These are phyloP conservation scores for Dendrophyllia cribrosa DNA, from an alignment of 64 coral and sea anemone species.

Conservation along the genomic window DNA sequence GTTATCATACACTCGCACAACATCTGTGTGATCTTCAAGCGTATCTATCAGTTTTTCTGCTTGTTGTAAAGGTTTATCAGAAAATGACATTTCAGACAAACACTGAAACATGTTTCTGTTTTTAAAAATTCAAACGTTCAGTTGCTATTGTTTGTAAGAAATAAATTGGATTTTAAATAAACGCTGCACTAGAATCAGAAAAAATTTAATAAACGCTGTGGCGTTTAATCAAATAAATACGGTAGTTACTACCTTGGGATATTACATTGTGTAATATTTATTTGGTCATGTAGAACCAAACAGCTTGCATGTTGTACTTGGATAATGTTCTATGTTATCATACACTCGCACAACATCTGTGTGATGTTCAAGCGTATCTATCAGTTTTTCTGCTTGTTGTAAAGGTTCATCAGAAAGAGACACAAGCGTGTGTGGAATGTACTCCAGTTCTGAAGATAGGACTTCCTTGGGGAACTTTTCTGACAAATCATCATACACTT, in stretches of 20 bases:
- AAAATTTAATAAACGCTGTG: too few relatives aligned
- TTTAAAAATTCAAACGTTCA: too few relatives aligned
- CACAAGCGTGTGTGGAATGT: constrained; percentile 81
- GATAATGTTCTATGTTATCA: constrained; percentile 92
- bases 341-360: constrained; percentile 89
- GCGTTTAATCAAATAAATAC: too few relatives aligned
- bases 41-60: constrained; percentile 90
- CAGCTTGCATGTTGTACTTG: constrained; percentile 93
- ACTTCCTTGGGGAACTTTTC: constrained; percentile 40
- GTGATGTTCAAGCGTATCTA: constrained; percentile 85
- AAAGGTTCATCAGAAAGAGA: constrained; percentile 68
- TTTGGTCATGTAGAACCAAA: constrained; percentile 28
- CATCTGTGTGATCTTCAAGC: constrained; percentile 81
- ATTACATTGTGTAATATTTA: not conserved
- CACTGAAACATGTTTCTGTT: too few relatives aligned
- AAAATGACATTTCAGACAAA: too few relatives aligned
- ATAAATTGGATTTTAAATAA: too few relatives aligned
- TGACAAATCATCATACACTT: constrained; percentile 81
- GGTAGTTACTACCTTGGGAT: too few relatives aligned
- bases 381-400: constrained; percentile 84
- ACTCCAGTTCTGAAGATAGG: constrained; percentile 86
- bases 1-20: constrained; percentile 96
- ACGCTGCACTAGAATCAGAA: too few relatives aligned
- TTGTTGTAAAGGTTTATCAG: constrained; percentile 71
- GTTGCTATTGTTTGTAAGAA: too few relatives aligned